Evolutionary conservation across 23 tunicate species (phyloP), one percentile per base, ranked within the genome.

Genomic region (Styela clava): DNA sequence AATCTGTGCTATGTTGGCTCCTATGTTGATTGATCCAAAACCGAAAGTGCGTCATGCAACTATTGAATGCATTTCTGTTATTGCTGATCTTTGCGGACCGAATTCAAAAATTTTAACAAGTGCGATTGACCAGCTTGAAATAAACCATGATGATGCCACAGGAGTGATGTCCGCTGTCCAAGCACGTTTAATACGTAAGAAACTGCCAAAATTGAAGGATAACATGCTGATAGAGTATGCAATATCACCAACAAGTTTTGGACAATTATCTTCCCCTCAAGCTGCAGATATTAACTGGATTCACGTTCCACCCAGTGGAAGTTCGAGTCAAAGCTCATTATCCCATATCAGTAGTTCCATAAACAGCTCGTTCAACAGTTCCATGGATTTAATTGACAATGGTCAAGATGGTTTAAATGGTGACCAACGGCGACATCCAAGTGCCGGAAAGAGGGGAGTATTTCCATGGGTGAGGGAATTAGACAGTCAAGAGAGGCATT

Each of bases 131-230:
- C 79, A 88, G 12, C 85, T 87, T 1, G 98, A 93, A 77, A 30
- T 93, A 26, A 63, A 33, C 32, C 52, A 93, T 71, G 87, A 84
- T 64, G 74, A 84, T 67, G 98, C 98, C 22, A 69, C 79, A 44
- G 98, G 98, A 63, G 64, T 93, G 32, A 93, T 93, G 93, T 74
- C 93, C 24, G 98, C 98, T 19, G 88, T 93, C 22, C 87, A 87
- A 24, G 93, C 91, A 2, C 74, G 93, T 21, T 74, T 93, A 67
- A 16, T 93, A 3, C 64, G 92, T 21, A 79, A 84, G 64, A 85
- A 87, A 44, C 81, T 93, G 2, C 98, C 98, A 0, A 80, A 81
- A 31, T 74, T 93, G 67, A 86, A 63, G 21, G 91, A 86, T n/a
- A 79, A 86, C 63, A 56, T 79, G 81, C 79, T 86, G 29, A 85